Base-by-base conservation (phyloP, 2,113 vertebrate species). In the Spermophilus dauricus region DNA sequence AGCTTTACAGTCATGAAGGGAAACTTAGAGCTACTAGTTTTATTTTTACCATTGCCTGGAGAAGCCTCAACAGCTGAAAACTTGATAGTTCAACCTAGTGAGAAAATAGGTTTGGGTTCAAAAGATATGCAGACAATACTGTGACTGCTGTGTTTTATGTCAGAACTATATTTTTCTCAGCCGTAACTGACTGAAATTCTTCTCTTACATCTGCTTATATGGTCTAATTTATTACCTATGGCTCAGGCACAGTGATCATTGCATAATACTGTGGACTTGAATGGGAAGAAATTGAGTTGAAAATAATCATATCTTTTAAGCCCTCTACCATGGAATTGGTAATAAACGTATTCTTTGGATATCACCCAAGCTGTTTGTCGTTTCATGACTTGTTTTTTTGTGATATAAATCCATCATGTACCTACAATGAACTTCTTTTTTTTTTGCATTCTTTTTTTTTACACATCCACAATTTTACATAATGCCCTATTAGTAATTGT, bases 11-110 rank as follows among this genome's bases (percentile, higher is more conserved):
- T 67, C 45, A 16, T 58, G 32, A n/a, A 69, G 2, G 4, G 82
- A 92, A 80, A 53, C 51, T 78, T 77, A 83, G 30, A 56, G 30
- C 9, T 32, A 7, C 42, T 42, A 63, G 53, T 30, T 8, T 72
- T 91, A 97, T 84, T 85, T 95, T 94, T 92, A 89, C 53, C 24
- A 73, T 78, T 84, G 10, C 20, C 32, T 67, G 11, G 34, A 95
- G 51, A 42, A 91, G 28, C 20, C 63, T 65, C 22, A 82, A 10
- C 58, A 37, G 58, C 20, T 91, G 48, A 88, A 80, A 32, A 34
- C 63, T 67, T 75, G 63, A 86, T 93, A 61, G 48, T 42, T 94
- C 3, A 78, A 37, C 13, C 37, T 30, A 78, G 53, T 73, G 42
- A 87, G 34, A 61, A 77, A 92, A 77, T 28, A 70, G 22, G 16